Evolutionary conservation across 2,888 invertebrate species (phyloP).

Genomic region (Nycteola revayana): DNA sequence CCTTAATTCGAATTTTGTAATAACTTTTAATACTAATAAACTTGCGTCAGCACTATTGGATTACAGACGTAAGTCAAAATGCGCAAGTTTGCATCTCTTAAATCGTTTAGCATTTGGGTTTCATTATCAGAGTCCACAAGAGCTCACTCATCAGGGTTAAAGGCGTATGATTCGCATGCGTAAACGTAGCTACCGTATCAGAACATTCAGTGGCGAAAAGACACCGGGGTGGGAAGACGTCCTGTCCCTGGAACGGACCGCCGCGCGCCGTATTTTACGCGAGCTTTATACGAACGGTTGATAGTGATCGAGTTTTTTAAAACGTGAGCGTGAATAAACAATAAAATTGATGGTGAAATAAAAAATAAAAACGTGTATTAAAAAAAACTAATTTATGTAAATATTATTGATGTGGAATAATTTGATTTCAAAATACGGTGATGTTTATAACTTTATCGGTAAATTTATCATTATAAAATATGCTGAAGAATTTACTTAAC

Average conservation of each 20-base stretch:
- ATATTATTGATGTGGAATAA: too few species aligned
- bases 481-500: too few species aligned
- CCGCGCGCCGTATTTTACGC: slow-evolving; percentile 30
- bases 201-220: slow-evolving; percentile 58
- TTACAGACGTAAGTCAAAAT: background rate
- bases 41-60: too few species aligned
- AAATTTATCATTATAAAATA: too few species aligned
- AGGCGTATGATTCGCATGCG: slow-evolving; percentile 69
- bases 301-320: slow-evolving; percentile 10
- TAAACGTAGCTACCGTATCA: slow-evolving; percentile 57
- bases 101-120: slow-evolving; percentile 59
- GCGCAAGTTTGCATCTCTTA: slow-evolving; percentile 41
- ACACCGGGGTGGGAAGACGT: slow-evolving; percentile 50
- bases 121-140: slow-evolving; percentile 61
- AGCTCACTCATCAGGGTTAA: slow-evolving; percentile 61
- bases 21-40: too few species aligned
- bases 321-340: slow-evolving; percentile 20
- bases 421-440: too few species aligned
- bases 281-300: slow-evolving; percentile 35
- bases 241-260: slow-evolving; percentile 22
- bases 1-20: too few species aligned
- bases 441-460: too few species aligned
- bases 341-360: slow-evolving; percentile 19
- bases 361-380: too few species aligned
- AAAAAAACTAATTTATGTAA: too few species aligned